Evolutionary conservation across 1,140 invertebrate genomes (phyloP).

Genomic region (Tetramorium parvispinum): DNA sequence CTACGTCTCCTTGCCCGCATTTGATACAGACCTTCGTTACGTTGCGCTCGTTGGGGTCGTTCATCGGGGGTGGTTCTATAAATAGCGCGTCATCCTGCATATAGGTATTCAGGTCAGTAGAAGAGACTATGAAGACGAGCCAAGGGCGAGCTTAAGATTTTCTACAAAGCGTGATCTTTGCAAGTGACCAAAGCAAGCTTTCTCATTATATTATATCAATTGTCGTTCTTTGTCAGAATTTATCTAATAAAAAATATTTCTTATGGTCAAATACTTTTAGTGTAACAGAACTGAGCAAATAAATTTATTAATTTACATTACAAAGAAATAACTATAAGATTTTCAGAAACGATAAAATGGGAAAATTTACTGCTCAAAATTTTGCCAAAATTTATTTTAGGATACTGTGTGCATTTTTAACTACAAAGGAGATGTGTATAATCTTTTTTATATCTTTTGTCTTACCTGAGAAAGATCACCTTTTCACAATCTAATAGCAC

Average conservation of each 20-base stretch:
- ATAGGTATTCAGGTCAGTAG: conserved; percentile 81
- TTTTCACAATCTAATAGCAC: not conserved
- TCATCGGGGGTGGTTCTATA: conserved; percentile 80
- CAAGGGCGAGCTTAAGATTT: conserved; percentile 77
- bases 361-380: not conserved
- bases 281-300: not conserved
- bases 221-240: not conserved
- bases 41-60: conserved; percentile 73
- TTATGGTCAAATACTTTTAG: not conserved
- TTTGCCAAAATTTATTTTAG: not conserved
- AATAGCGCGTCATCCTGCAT: conserved; percentile 76
- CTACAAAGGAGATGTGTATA: not conserved
- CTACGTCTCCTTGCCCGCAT: conserved; percentile 17
- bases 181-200: not conserved
- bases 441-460: not conserved
- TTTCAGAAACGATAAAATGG: not conserved
- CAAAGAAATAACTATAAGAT: not conserved
- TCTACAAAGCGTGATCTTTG: conserved; percentile 45
- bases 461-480: not conserved
- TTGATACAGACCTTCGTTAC: conserved; percentile 65
- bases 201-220: not conserved
- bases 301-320: not conserved
- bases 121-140: conserved; percentile 73
- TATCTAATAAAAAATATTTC: not conserved
- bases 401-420: not conserved